A percentile compares a stretch with the other conserved stretches of the same genome.
phyloP scores from a whole-genome alignment of 2,797 vertebrate species.

The Natrix natrix region DNA sequence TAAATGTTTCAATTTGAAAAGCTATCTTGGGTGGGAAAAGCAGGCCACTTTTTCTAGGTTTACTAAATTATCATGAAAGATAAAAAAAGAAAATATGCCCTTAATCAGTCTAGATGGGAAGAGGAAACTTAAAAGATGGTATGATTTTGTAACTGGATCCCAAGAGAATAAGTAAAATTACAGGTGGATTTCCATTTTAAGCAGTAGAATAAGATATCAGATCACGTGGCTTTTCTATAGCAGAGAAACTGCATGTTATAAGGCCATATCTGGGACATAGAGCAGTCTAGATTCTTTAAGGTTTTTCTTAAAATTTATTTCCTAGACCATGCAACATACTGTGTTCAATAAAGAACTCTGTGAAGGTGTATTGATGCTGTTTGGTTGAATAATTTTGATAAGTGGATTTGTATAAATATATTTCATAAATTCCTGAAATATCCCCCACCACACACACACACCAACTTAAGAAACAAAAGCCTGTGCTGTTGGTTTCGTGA shows the following conservation, averaged over 20 bases:
- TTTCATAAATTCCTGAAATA: slow-evolving; percentile 28
- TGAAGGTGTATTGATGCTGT: background rate
- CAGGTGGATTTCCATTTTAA: background rate
- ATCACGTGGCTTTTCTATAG: background rate
- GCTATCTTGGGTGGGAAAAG: background rate
- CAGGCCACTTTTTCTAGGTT: background rate
- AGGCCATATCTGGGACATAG: background rate
- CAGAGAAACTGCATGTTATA: background rate
- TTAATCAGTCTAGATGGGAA: background rate
- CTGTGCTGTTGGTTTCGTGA: slow-evolving; percentile 44
- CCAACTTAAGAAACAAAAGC: slow-evolving; percentile 31
- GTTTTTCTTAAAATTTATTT: slow-evolving; percentile 19
- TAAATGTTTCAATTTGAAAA: background rate
- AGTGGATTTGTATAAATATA: slow-evolving; percentile 12
- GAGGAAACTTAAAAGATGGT: background rate
- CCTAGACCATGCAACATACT: slow-evolving; percentile 15
- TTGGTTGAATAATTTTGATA: slow-evolving; percentile 14
- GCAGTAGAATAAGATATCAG: background rate
- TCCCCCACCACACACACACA: background rate
- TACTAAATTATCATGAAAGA: background rate
- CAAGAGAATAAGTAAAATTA: background rate
- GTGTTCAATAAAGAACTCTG: slow-evolving; percentile 14
- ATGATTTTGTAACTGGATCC: background rate
- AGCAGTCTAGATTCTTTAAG: slow-evolving; percentile 2
- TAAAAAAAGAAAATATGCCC: background rate